Percentiles rank a stretch among this genome's conserved stretches.
Evolutionary conservation across 1,140 invertebrate genomes (phyloP).

Genomic region (Limonius californicus): DNA sequence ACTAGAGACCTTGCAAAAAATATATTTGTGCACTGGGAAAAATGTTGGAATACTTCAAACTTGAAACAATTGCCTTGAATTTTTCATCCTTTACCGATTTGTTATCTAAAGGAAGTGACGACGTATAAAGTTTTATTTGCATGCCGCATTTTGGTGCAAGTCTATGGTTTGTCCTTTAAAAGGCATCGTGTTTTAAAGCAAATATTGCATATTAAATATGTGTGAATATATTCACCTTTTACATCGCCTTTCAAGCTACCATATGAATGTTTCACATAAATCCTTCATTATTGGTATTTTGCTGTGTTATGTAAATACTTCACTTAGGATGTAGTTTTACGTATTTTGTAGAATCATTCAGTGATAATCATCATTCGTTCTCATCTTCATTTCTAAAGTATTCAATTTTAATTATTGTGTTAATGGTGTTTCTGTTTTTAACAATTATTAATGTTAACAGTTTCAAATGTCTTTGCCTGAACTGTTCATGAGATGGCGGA

Average conservation of each 20-base stretch:
- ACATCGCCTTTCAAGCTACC: background rate
- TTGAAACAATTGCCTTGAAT: background rate
- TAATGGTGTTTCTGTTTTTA: too few species aligned
- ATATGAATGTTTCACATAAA: constrained; percentile 1
- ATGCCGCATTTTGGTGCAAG: too few species aligned
- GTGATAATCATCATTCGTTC: background rate
- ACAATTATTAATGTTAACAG: too few species aligned
- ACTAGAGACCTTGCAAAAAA: background rate
- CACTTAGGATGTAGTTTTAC: background rate
- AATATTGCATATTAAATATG: background rate
- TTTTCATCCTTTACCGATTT: background rate
- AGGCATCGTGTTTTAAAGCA: too few species aligned
- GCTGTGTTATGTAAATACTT: constrained; percentile 13
- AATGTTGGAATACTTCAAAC: background rate
- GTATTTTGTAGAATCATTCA: background rate
- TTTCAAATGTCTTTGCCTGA: too few species aligned
- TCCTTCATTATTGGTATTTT: constrained; percentile 3
- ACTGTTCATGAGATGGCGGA: too few species aligned
- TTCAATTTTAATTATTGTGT: background rate
- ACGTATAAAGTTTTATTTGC: too few species aligned
- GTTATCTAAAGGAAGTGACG: background rate
- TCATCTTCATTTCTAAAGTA: background rate
- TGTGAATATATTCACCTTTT: background rate
- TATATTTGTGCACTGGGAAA: background rate
- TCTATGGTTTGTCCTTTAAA: too few species aligned